Evolutionary conservation across 2,888 invertebrate genomes (phyloP), one percentile per base, ranked within the genome.

Genomic region (Reticulitermes lucifugus): DNA sequence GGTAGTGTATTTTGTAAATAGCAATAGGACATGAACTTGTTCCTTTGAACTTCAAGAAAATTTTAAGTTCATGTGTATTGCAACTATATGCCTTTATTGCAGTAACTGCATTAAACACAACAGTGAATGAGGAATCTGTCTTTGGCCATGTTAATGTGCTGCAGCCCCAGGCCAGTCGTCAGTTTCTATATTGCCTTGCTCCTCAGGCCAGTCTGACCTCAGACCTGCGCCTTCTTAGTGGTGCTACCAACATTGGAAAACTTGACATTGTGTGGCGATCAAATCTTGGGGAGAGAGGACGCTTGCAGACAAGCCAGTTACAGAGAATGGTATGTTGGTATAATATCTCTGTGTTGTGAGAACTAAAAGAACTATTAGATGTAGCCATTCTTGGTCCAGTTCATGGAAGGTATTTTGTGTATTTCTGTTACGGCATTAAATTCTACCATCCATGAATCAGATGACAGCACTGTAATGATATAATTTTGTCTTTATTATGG

Each of bases 211-310:
- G 95, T 89, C 93, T 96, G 87, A 93, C 95, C 21, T 94, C 94
- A 84, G 96, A 97, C 91, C 94, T 95, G 25, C 96, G 96, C 89
- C 92, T 96, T 85, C 92, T 98, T 87, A 95, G 96, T 88, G 95
- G 95, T 86, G 95, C 96, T 21, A 97, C 96, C 83, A 96, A 96
- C 90, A 96, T 99, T 89, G 99, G 99, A 3, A 99, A 99, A 92
- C 92, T 99, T 84, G 99, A 99, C 91, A 99, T 99, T 89, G 96
- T 98, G 18, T 99, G 99, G 99, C 94, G 98, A 88, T 98, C 98
- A 55, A 97, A 98, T 91, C 94, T 99, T 89, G 99, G 99, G 35
- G 99, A 99, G 92, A 95, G 96, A 88, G 99, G 99, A n/a, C 93
- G 98, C 87, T 92, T 99, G 86, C 99, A 99, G 92, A 99, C 99